Evolutionary conservation across 2,797 vertebrate genomes (phyloP), one percentile per base, ranked within the genome.

Genomic region (Oreochromis grahami): DNA sequence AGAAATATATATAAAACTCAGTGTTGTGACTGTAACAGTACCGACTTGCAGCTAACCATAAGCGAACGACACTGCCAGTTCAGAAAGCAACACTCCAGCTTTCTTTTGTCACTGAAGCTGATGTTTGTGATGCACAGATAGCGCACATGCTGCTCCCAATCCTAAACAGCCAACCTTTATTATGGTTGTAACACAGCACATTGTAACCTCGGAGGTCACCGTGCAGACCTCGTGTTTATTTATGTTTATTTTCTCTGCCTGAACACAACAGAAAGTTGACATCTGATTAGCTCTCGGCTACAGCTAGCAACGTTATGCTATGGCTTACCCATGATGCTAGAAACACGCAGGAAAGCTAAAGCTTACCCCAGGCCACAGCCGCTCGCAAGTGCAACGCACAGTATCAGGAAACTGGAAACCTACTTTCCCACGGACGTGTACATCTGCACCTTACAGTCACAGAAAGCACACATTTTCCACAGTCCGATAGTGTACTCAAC

Each of bases 281-380:
- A 36, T 14, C 15, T 24, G 2, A 12, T 56, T 29, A 81, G 85
- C 68, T 45, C 81, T 76, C 58, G 17, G 9, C n/a, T 19, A 8
- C 5, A 77, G 86, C 70, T 93, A 93, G 84, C 84, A 26, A 5
- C 11, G 11, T 10, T 63, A 58, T 52, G 89, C 83, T 87, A 21
- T 24, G 76, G 77, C 2, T 72, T 63, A 17, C 70, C 15, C 41
- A 70, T 8, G 3, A 78, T 76, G 77, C 72, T 79, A 56, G 65
- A 83, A 55, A 50, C 77, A 74, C 19, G 38, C 1, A 55, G 21
- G 17, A 36, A 43, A 79, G 6, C 43, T 19, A 2, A 36, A 24
- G 52, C 87, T 91, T 87, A 92, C 89, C 90, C 13, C 15, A 14
- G 7, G 15, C 55, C 36, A 21, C 45, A 4, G 55, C 43, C 86